A percentile compares a stretch with the other conserved stretches of the same genome.
Evolutionary conservation across 1,140 invertebrate species (phyloP).

Genomic region (Nautilus pompilius): DNA sequence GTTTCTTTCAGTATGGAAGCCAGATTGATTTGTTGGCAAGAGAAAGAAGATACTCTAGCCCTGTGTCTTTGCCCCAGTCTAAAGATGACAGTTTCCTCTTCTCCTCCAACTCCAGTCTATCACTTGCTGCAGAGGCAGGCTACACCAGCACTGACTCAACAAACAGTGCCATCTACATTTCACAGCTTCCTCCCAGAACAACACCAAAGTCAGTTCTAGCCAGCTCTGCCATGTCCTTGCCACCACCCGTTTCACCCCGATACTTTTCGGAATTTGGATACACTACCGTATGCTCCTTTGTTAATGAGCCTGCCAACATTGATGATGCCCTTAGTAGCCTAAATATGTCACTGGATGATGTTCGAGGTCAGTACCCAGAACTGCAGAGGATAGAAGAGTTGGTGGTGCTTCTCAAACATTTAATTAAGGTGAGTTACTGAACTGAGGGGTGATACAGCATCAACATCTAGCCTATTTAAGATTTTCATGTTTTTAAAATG

Average conservation of each 20-base stretch:
- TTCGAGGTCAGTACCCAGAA: constrained; percentile 58
- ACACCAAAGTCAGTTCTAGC: constrained; percentile 10
- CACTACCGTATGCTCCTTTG: constrained; percentile 10
- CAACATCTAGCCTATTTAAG: too few species aligned
- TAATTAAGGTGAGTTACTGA: constrained; percentile 49
- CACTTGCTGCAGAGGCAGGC: not conserved
- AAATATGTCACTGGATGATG: constrained; percentile 54
- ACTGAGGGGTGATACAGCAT: too few species aligned
- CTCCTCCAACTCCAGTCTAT: constrained; percentile 24
- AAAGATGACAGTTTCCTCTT: constrained; percentile 42
- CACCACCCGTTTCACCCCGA: not conserved
- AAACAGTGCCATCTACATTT: constrained; percentile 4
- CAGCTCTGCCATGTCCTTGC: constrained; percentile 11
- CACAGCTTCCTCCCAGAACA: not conserved
- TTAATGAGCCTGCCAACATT: constrained; percentile 31
- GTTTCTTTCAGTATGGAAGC: constrained; percentile 26
- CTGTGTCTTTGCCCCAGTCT: constrained; percentile 23
- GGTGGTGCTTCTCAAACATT: constrained; percentile 47
- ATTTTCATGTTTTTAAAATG: too few species aligned
- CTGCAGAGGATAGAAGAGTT: constrained; percentile 55
- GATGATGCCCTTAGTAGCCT: constrained; percentile 47
- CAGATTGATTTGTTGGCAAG: constrained; percentile 25
- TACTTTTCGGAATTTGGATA: constrained; percentile 17
- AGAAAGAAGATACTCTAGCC: constrained; percentile 30
- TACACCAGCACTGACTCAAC: not conserved